Conservation (phyloP, 2,797 vertebrate genomes). For the Prionace glauca region DNA sequence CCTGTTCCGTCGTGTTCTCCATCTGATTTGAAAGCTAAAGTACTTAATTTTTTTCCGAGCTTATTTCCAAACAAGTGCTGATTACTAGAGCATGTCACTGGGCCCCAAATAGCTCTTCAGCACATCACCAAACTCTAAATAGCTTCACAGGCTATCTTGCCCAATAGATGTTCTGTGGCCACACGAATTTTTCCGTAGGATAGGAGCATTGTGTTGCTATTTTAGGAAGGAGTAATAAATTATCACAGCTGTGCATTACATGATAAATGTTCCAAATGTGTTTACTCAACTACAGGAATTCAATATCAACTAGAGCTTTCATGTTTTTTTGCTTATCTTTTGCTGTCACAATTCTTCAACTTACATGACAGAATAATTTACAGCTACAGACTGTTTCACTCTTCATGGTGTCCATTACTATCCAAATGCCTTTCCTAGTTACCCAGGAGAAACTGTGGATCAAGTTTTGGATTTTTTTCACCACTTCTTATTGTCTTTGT, state of each 20-base stretch:
- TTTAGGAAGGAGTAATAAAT: conserved; percentile 21
- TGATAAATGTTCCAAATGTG: neutral
- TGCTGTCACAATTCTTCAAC: neutral
- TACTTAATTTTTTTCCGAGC: neutral
- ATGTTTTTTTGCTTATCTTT: neutral
- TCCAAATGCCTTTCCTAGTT: neutral
- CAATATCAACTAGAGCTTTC: neutral
- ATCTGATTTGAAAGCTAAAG: neutral
- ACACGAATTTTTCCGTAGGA: neutral
- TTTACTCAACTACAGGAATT: neutral
- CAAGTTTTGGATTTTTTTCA: neutral
- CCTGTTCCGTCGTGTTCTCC: neutral
- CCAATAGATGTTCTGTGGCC: neutral
- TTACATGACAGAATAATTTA: neutral
- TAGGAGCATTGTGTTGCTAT: neutral
- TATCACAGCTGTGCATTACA: neutral
- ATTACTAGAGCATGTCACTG: neutral
- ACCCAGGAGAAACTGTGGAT: neutral
- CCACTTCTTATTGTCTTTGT: neutral
- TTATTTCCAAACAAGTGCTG: neutral
- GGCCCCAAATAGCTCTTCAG: neutral
- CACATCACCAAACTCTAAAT: neutral
- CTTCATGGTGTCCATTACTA: neutral
- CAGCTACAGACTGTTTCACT: neutral
- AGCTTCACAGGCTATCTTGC: neutral